Base-by-base conservation (phyloP, 2,113 vertebrate species). In the Oplegnathus fasciatus region DNA sequence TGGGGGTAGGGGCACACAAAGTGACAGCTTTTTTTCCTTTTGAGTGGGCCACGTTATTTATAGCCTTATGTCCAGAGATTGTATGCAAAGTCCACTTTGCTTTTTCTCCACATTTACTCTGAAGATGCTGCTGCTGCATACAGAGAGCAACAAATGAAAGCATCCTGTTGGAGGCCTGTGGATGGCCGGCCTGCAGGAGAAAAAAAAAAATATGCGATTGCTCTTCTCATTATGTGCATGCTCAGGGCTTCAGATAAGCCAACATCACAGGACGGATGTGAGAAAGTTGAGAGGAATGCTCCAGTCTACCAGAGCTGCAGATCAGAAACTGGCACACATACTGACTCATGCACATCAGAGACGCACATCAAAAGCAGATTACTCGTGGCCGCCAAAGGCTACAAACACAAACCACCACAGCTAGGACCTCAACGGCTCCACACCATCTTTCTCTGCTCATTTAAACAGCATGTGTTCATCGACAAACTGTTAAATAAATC, bases 241-340 rank as follows among this genome's bases (percentile, higher is more conserved):
- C 58, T 91, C 2, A 70, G 64, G 80, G 78, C 62, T 89, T 85
- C 81, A 75, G 70, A 89, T 66, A 61, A 91, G 60, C 77, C 62
- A 57, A 78, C 74, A 82, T 84, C 82, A 84, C 71, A 90, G 64
- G 68, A 66, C 18, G 68, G 83, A 90, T 82, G 88, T 91, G 89
- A 92, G 86, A 81, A 72, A 64, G 80, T 86, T 82, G 66, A 91
- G 83, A 91, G 82, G 86, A 90, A 90, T 90, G 84, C 83, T 87
- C 9, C 13, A 67, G 26, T 83, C 79, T 55, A 82, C 48, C 75
- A 54, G 57, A 5, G 37, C 78, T 54, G 65, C 70, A 66, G 32
- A 89, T 80, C 83, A 68, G 34, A 91, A 67, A 78, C 75, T 69
- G 80, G 80, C 78, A 73, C 81, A 76, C 57, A 73, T 13, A 71